Percentiles rank a stretch among this genome's conserved stretches.
phyloP scores from a whole-genome alignment of 1,140 invertebrate species.

The Himalopsyche phryganea region DNA sequence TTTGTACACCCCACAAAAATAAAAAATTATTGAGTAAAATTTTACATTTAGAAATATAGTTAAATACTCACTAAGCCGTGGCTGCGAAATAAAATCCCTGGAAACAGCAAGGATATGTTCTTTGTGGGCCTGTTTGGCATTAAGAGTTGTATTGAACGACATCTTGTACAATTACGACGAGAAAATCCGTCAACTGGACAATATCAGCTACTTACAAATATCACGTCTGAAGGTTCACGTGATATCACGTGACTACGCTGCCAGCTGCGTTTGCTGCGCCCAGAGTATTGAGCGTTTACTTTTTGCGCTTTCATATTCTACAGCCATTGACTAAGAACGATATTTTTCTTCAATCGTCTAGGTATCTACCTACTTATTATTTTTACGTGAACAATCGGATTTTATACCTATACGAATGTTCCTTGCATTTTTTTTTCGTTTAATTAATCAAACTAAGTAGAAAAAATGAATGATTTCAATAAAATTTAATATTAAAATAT shows the following conservation, averaged over 20 bases:
- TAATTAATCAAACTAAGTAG: no score
- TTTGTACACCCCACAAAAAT: constrained; percentile 15
- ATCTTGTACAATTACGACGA: constrained; percentile 10
- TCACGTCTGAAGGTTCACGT: constrained; percentile 24
- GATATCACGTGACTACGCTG: constrained; percentile 25
- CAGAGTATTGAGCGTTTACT: no score
- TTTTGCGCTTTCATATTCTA: no score
- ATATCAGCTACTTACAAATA: not conserved
- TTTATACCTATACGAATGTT: no score
- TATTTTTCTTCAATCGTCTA: no score
- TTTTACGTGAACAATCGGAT: no score
- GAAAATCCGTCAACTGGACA: constrained; percentile 12
- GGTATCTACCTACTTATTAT: no score
- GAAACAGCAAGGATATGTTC: constrained; percentile 90
- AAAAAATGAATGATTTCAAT: no score
- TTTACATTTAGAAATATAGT: not conserved
- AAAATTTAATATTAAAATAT: no score
- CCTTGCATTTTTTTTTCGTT: no score
- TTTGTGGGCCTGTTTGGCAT: constrained; percentile 49
- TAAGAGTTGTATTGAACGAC: constrained; percentile 24
- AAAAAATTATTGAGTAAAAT: constrained; percentile 3
- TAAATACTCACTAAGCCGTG: constrained; percentile 83
- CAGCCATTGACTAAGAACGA: no score
- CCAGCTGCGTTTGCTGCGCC: constrained; percentile 9
- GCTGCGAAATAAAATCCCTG: constrained; percentile 95